These are phyloP conservation scores for Pachypanchax playfairii DNA, from an alignment of 2,113 vertebrate species.

Conservation along the genomic window DNA sequence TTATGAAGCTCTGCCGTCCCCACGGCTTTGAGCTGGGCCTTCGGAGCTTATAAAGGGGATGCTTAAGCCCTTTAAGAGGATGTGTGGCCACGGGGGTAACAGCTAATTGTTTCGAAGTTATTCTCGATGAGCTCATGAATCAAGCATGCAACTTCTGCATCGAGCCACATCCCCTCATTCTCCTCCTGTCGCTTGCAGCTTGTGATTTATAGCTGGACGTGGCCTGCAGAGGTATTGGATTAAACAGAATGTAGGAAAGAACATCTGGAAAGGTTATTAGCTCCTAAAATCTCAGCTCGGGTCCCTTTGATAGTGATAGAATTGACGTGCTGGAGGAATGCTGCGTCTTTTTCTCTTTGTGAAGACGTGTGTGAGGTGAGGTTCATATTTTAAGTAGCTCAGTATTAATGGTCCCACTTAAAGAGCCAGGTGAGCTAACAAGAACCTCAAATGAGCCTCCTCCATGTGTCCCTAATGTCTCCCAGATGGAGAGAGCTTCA, in stretches of 20 bases:
- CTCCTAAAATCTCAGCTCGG: slow-evolving; percentile 56
- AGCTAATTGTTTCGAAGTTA: slow-evolving; percentile 78
- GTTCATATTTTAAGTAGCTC: slow-evolving; percentile 66
- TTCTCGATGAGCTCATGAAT: slow-evolving; percentile 73
- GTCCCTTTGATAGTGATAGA: slow-evolving; percentile 65
- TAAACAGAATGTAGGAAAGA: slow-evolving; percentile 69
- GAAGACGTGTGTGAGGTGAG: slow-evolving; percentile 40
- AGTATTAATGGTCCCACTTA: slow-evolving; percentile 68
- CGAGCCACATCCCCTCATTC: slow-evolving; percentile 58
- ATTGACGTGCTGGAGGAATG: slow-evolving; percentile 43
- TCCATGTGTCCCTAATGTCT: slow-evolving; percentile 67
- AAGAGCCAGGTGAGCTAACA: slow-evolving; percentile 75
- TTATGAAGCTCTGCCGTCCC: slow-evolving; percentile 70
- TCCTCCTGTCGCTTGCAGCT: slow-evolving; percentile 49
- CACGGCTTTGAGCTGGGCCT: slow-evolving; percentile 58
- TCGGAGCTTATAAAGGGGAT: slow-evolving; percentile 73
- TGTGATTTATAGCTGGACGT: slow-evolving; percentile 79
- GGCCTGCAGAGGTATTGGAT: slow-evolving; percentile 78
- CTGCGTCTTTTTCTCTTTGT: slow-evolving; percentile 45
- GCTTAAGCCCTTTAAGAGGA: slow-evolving; percentile 71
- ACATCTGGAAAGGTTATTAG: slow-evolving; percentile 78
- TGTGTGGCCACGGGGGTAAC: slow-evolving; percentile 67
- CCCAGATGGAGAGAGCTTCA: slow-evolving; percentile 67
- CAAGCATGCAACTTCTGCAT: slow-evolving; percentile 71
- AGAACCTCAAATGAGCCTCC: slow-evolving; percentile 68